These are phyloP conservation scores for Synergus gifuensis DNA, from an alignment of 2,888 invertebrate genomes.

Conservation along the genomic window DNA sequence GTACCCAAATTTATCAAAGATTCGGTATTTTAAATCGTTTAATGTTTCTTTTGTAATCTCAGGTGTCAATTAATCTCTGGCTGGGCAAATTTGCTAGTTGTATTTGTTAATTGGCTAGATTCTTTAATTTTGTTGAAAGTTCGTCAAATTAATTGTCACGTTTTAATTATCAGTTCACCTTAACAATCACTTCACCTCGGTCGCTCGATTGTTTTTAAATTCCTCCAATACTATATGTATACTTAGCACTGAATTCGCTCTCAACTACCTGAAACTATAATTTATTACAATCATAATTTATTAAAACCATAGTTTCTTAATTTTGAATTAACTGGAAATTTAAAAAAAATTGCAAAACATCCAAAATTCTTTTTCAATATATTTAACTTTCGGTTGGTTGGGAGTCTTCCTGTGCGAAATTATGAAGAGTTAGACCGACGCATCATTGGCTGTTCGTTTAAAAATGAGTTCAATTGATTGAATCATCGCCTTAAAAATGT, in stretches of 20 bases:
- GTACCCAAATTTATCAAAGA: not conserved
- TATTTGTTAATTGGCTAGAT: conserved; percentile 71
- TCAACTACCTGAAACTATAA: not conserved
- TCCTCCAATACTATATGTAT: conserved; percentile 35
- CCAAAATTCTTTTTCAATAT: no score
- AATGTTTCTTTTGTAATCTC: not conserved
- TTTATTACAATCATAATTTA: no score
- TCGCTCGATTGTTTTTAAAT: conserved; percentile 27
- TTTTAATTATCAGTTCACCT: not conserved
- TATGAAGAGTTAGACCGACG: conserved; percentile 36
- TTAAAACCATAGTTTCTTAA: not conserved
- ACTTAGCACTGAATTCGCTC: conserved; percentile 31
- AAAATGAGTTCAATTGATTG: conserved; percentile 77
- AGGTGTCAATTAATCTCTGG: conserved; percentile 38
- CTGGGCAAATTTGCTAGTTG: conserved; percentile 57
- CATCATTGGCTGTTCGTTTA: conserved; percentile 74
- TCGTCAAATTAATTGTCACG: conserved; percentile 46
- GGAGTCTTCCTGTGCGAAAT: conserved; percentile 18
- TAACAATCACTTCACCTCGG: not conserved
- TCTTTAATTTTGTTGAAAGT: conserved; percentile 72
- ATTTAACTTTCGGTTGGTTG: not conserved
- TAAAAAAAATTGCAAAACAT: no score
- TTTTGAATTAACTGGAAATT: not conserved
- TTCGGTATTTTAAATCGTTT: not conserved
- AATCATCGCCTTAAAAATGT: conserved; percentile 79